Evolutionary conservation across 2,888 invertebrate genomes (phyloP).

Genomic region (Philereme vetulata): DNA sequence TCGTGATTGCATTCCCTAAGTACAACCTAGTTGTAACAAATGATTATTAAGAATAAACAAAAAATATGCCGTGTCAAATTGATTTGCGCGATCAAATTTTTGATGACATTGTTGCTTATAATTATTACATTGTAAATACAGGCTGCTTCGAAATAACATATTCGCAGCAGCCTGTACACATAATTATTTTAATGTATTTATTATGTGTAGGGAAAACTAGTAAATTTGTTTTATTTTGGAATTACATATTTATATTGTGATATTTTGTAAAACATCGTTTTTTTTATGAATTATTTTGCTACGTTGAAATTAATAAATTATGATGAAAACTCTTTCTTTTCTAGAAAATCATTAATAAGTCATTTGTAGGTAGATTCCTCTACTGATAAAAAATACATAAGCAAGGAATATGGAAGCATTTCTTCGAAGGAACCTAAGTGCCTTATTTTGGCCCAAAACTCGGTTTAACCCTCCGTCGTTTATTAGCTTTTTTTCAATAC

Average conservation of each 20-base stretch:
- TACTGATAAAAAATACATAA: too few relatives aligned
- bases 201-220: neutral
- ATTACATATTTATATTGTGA: neutral
- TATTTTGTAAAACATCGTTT: neutral
- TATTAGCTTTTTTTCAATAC: too few relatives aligned
- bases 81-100: conserved; percentile 34
- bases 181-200: neutral
- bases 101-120: conserved; percentile 22
- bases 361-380: too few relatives aligned
- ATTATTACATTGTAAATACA: neutral
- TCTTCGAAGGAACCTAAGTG: too few relatives aligned
- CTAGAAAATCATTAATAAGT: too few relatives aligned
- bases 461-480: too few relatives aligned
- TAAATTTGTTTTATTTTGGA: neutral
- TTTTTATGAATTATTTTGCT: conserved; percentile 12
- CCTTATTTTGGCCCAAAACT: too few relatives aligned
- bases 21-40: neutral
- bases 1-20: too few relatives aligned
- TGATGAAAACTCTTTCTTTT: neutral
- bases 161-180: too few relatives aligned
- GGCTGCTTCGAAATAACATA: too few relatives aligned
- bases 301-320: conserved; percentile 17
- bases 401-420: too few relatives aligned
- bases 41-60: conserved; percentile 1
- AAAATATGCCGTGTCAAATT: conserved; percentile 26